phyloP scores from a whole-genome alignment of 2,888 invertebrate genomes.

The Muschampia staudingeri region DNA sequence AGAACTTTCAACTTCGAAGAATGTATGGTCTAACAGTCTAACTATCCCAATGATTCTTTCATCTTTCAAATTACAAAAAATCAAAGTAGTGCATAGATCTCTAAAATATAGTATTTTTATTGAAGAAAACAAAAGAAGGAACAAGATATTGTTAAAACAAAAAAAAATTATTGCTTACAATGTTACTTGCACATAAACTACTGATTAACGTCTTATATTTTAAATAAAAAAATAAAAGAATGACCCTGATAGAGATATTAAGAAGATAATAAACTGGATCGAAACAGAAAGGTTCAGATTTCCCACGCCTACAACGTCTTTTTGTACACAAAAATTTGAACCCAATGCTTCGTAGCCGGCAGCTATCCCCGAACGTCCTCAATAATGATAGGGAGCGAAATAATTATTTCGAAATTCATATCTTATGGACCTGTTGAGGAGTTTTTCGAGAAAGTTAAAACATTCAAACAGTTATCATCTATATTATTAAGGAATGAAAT shows the following conservation, averaged over 20 bases:
- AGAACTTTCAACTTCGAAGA: background rate
- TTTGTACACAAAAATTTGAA: constrained; percentile 74
- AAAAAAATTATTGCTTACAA: background rate
- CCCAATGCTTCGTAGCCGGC: constrained; percentile 79
- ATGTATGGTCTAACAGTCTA: background rate
- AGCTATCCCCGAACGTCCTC: constrained; percentile 80
- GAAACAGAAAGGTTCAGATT: constrained; percentile 74
- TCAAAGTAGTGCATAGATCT: background rate
- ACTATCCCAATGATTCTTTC: background rate
- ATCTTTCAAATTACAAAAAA: background rate
- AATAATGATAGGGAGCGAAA: constrained; percentile 87
- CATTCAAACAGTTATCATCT: constrained; percentile 69
- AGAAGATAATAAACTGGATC: constrained; percentile 75
- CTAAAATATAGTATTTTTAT: background rate
- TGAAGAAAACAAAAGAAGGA: no score
- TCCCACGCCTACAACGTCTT: constrained; percentile 81
- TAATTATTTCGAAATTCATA: constrained; percentile 84
- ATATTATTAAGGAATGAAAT: constrained; percentile 16
- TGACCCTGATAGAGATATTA: constrained; percentile 77
- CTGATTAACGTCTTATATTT: background rate
- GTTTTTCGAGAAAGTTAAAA: constrained; percentile 76
- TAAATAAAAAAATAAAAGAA: background rate
- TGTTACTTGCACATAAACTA: background rate
- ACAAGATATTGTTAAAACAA: background rate
- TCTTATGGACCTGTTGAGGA: constrained; percentile 76